Conservation (phyloP, 2,888 invertebrate genomes). For the Sinopyrophorus schimmeli region DNA sequence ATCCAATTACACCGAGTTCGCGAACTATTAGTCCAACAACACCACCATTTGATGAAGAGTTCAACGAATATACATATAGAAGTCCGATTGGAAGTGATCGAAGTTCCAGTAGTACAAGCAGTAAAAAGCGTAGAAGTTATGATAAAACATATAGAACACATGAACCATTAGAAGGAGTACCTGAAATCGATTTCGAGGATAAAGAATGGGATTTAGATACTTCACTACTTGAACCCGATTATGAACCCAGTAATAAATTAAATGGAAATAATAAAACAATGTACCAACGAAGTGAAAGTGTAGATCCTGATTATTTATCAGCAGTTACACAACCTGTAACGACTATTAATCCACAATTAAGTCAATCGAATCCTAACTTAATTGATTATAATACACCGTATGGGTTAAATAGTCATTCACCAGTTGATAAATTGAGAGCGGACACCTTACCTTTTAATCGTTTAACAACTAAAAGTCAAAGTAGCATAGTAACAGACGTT, state of each 20-base stretch:
- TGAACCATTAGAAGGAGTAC: constrained; percentile 74
- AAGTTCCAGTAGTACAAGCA: constrained; percentile 35
- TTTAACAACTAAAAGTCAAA: constrained; percentile 42
- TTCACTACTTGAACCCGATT: constrained; percentile 26
- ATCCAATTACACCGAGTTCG: constrained; percentile 22
- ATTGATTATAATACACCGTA: constrained; percentile 32
- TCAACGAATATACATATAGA: constrained; percentile 44
- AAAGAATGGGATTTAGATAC: constrained; percentile 76
- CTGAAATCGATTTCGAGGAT: constrained; percentile 78
- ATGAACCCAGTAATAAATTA: constrained; percentile 13
- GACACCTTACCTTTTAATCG: constrained; percentile 17
- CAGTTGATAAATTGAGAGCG: constrained; percentile 17
- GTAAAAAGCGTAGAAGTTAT: constrained; percentile 72
- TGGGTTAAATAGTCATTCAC: constrained; percentile 42
- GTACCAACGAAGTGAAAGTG: constrained; percentile 25
- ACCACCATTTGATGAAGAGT: constrained; percentile 39
- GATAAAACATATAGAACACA: constrained; percentile 83
- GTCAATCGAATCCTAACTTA: constrained; percentile 35
- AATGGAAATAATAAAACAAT: background rate
- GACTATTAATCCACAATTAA: constrained; percentile 32
- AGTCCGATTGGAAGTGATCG: constrained; percentile 43
- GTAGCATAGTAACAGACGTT: constrained; percentile 49
- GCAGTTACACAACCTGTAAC: constrained; percentile 38
- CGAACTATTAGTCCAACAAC: constrained; percentile 30
- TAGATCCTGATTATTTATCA: constrained; percentile 30